Conservation (phyloP, 1,140 invertebrate species). For the Acromyrmex echinatior region DNA sequence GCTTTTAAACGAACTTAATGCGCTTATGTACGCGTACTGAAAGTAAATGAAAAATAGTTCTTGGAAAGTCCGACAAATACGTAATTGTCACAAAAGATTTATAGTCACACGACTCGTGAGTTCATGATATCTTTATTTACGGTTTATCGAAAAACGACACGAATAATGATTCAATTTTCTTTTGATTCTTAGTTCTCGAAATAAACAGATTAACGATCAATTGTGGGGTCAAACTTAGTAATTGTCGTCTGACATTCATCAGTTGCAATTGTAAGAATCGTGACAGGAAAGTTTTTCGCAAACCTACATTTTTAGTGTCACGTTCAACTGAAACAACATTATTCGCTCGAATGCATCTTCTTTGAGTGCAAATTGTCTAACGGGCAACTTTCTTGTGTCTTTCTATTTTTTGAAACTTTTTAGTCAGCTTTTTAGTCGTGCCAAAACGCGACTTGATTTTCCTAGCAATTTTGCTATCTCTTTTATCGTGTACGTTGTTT, state of each 20-base stretch:
- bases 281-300: constrained; percentile 56
- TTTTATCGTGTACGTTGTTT: constrained; percentile 3
- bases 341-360: constrained; percentile 46
- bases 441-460: constrained; percentile 25
- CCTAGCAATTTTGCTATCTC: constrained; percentile 31
- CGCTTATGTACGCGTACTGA: background rate
- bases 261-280: constrained; percentile 22
- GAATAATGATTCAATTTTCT: background rate
- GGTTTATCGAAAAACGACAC: background rate
- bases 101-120: background rate
- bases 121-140: background rate
- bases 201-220: constrained; percentile 15
- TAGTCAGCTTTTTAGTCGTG: background rate
- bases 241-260: constrained; percentile 43
- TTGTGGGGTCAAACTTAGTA: constrained; percentile 37
- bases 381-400: background rate
- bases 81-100: constrained; percentile 17
- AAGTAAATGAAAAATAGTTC: constrained; percentile 17
- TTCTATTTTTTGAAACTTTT: constrained; percentile 12
- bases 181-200: background rate
- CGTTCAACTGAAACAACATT: constrained; percentile 53
- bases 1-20: background rate
- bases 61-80: background rate
- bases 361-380: constrained; percentile 51
- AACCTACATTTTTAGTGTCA: constrained; percentile 45